A percentile compares a stretch with the other conserved stretches of the same genome.
phyloP scores from a whole-genome alignment of 2,888 invertebrate species.

The Sinotaia quadrata region DNA sequence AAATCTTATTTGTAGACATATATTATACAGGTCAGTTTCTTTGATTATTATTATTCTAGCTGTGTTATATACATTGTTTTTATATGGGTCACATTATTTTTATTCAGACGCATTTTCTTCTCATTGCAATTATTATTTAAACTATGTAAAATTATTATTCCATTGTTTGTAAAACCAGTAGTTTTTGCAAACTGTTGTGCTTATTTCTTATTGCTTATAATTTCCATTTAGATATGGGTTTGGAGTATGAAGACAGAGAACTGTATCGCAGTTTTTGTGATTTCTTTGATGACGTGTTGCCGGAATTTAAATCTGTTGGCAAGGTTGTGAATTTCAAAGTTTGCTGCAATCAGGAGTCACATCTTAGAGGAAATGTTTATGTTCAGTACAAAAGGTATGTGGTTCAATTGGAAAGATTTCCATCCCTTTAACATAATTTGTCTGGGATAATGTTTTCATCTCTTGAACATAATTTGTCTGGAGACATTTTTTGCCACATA shows the following conservation, averaged over 20 bases:
- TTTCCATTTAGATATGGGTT: slow-evolving; percentile 77
- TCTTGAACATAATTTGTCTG: neutral
- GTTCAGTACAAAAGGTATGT: slow-evolving; percentile 80
- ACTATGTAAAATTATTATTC: no score
- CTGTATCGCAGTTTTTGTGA: slow-evolving; percentile 85
- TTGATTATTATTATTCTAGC: no score
- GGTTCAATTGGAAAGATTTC: neutral
- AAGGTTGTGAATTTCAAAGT: slow-evolving; percentile 77
- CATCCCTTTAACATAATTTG: neutral
- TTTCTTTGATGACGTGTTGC: slow-evolving; percentile 88
- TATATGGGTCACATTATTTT: no score
- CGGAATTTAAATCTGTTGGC: slow-evolving; percentile 81
- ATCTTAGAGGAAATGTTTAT: slow-evolving; percentile 92
- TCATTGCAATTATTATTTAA: no score
- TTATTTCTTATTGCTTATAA: neutral
- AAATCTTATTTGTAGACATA: slow-evolving; percentile 81
- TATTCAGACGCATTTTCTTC: no score
- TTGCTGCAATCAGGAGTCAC: slow-evolving; percentile 87
- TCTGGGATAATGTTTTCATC: neutral
- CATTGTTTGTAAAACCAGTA: no score
- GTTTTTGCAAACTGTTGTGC: neutral
- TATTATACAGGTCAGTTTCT: slow-evolving; percentile 78
- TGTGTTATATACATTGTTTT: no score
- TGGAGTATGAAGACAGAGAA: slow-evolving; percentile 89
- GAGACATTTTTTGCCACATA: neutral